Conservation (phyloP, 2,113 vertebrate species). For the Acanthochromis polyacanthus region DNA sequence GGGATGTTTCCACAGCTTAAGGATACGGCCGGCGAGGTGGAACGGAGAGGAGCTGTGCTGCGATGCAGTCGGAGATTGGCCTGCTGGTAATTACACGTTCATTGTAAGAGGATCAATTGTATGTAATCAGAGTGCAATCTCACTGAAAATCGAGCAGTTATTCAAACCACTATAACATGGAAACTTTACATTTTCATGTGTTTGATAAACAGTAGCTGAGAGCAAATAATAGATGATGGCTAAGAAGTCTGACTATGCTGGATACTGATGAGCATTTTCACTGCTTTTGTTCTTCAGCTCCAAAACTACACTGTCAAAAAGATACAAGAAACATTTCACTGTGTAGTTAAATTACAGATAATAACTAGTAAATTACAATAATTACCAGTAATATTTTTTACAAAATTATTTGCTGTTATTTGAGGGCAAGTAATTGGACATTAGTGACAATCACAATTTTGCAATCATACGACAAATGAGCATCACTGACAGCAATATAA, state of each 20-base stretch:
- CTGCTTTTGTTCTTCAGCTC: no score
- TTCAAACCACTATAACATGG: slow-evolving; percentile 48
- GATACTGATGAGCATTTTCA: no score
- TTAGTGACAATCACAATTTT: no score
- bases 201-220: slow-evolving; percentile 22
- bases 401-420: no score
- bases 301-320: no score
- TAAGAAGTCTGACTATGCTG: background rate
- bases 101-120: slow-evolving; percentile 75
- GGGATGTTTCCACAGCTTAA: slow-evolving; percentile 74
- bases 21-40: slow-evolving; percentile 64
- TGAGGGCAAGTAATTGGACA: no score
- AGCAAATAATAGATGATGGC: background rate
- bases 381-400: no score
- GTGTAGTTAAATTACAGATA: no score
- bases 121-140: slow-evolving; percentile 68
- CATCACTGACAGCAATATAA: no score
- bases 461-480: no score
- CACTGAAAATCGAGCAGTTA: slow-evolving; percentile 49
- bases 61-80: slow-evolving; percentile 60
- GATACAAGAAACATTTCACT: no score
- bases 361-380: no score
- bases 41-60: slow-evolving; percentile 55
- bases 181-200: slow-evolving; percentile 55
- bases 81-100: slow-evolving; percentile 73